A percentile compares a stretch with the other conserved stretches of the same genome.
These are phyloP conservation scores for Conus ventricosus DNA, from an alignment of 1,140 invertebrate species.

Conservation along the genomic window DNA sequence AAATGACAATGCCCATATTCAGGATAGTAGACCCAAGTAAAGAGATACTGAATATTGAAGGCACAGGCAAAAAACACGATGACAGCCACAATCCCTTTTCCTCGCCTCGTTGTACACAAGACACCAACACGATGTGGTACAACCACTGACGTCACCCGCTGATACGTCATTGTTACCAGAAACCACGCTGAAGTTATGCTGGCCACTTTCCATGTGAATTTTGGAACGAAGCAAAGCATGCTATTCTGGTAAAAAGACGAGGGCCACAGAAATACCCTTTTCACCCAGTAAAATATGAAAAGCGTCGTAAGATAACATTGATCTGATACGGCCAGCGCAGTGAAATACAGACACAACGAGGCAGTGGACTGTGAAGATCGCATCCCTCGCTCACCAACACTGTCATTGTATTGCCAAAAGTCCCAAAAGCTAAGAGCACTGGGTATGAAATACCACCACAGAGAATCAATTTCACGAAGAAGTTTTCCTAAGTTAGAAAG, in stretches of 20 bases:
- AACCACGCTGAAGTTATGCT: neutral
- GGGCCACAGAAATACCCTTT: too few relatives aligned
- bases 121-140: neutral
- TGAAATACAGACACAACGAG: slow-evolving; percentile 3
- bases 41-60: too few relatives aligned
- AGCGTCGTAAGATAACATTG: neutral
- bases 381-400: neutral
- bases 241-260: neutral
- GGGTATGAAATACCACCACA: neutral
- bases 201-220: neutral
- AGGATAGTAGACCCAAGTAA: too few relatives aligned
- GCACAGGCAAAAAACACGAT: neutral
- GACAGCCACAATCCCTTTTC: neutral
- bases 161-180: neutral
- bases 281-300: neutral
- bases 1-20: too few relatives aligned
- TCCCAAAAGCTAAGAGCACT: neutral
- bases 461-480: neutral
- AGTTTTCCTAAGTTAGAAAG: too few relatives aligned
- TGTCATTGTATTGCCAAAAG: slow-evolving; percentile 8
- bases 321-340: slow-evolving; percentile 10
- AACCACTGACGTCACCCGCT: neutral
- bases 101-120: neutral
- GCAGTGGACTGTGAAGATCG: neutral
- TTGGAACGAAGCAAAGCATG: neutral